A percentile compares a stretch with the other conserved stretches of the same genome.
Evolutionary conservation across 2,113 vertebrate species (phyloP).

Genomic region (Engystomops pustulosus): DNA sequence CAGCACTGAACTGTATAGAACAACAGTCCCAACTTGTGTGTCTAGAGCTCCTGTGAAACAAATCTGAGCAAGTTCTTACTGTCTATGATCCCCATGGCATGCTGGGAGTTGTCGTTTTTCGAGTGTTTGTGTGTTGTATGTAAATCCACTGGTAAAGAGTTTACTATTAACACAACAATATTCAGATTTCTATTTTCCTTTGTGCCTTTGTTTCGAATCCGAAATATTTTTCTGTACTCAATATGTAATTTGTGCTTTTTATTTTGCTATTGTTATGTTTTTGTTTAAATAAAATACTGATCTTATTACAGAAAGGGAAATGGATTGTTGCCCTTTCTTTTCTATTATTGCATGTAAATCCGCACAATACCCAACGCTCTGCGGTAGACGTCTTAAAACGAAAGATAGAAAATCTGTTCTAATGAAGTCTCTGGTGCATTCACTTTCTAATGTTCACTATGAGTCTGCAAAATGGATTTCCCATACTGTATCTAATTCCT

Average conservation of each 20-base stretch:
- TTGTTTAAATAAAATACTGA: conserved; percentile 14
- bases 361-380: not conserved
- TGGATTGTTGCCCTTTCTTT: not conserved
- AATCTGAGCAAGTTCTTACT: no score
- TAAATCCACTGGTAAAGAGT: not conserved
- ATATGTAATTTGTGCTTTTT: not conserved
- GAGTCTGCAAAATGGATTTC: not conserved
- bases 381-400: not conserved
- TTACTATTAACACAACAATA: not conserved
- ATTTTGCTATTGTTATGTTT: not conserved
- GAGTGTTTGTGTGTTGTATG: no score
- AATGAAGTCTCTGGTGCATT: not conserved
- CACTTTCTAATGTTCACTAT: not conserved
- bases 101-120: no score
- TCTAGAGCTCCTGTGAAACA: no score
- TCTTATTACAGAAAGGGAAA: not conserved
- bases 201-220: not conserved
- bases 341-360: not conserved
- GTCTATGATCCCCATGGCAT: no score
- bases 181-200: conserved; percentile 6
- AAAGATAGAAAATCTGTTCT: not conserved
- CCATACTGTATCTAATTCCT: not conserved
- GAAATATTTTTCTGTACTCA: conserved; percentile 20
- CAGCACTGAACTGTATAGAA: no score
- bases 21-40: no score